A percentile compares a stretch with the other conserved stretches of the same genome.
phyloP scores from a whole-genome alignment of 2,113 vertebrate species.

The Equus quagga region DNA sequence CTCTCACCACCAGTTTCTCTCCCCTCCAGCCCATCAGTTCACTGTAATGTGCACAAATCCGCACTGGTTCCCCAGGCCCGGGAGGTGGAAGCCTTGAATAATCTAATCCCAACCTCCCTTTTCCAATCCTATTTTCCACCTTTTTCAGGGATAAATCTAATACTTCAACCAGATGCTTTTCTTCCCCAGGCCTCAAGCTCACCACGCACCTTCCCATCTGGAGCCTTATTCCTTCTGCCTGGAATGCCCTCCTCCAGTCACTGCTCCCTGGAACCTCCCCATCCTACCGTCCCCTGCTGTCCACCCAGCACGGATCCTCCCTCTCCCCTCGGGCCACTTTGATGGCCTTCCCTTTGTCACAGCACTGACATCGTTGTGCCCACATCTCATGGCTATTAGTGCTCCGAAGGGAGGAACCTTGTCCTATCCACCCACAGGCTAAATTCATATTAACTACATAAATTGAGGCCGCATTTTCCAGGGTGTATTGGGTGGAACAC shows the following conservation, averaged over 20 bases:
- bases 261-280: neutral
- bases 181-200: neutral
- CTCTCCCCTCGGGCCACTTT: neutral
- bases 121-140: conserved; percentile 5
- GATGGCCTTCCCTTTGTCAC: neutral
- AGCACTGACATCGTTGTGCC: neutral
- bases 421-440: neutral
- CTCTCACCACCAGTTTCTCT: neutral
- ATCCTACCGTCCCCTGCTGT: neutral
- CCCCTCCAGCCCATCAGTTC: neutral
- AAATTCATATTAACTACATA: neutral
- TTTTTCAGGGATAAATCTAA: conserved; percentile 1
- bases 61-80: neutral
- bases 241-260: neutral
- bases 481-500: neutral
- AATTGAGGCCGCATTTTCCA: neutral
- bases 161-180: neutral
- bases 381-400: neutral
- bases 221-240: neutral
- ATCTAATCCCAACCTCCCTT: neutral
- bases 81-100: neutral
- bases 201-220: fast-evolving
- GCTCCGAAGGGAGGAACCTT: neutral
- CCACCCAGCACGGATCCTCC: neutral
- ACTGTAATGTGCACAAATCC: neutral